Evolutionary conservation across 1,140 invertebrate species (phyloP).

Genomic region (Idris sp.): DNA sequence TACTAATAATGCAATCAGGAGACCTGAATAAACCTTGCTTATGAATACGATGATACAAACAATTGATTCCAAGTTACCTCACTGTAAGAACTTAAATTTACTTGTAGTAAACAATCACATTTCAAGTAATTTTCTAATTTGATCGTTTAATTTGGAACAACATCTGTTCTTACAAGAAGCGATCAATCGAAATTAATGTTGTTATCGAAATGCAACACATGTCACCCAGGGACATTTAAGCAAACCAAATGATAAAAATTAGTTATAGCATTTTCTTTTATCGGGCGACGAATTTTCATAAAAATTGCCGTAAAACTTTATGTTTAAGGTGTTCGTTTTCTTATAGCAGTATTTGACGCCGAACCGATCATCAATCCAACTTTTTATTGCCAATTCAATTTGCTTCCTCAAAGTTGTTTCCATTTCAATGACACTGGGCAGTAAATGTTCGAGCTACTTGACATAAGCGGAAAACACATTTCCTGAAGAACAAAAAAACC

Average conservation of each 20-base stretch:
- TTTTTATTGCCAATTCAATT: constrained; percentile 23
- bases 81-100: constrained; percentile 30
- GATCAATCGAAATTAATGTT: constrained; percentile 35
- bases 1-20: constrained; percentile 23
- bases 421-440: constrained; percentile 10
- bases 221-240: constrained; percentile 7
- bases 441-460: constrained; percentile 11
- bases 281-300: constrained; percentile 11
- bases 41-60: constrained; percentile 41
- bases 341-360: too few species aligned
- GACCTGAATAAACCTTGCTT: constrained; percentile 36
- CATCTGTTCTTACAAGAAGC: constrained; percentile 29
- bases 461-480: constrained; percentile 2
- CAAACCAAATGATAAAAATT: constrained; percentile 14
- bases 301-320: constrained; percentile 22
- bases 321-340: constrained; percentile 13
- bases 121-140: constrained; percentile 31
- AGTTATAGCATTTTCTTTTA: constrained; percentile 17
- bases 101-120: constrained; percentile 31
- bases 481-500: too few species aligned
- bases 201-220: constrained; percentile 4
- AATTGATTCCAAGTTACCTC: constrained; percentile 18
- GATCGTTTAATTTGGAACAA: constrained; percentile 31
- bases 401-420: constrained; percentile 15
- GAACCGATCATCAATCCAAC: constrained; percentile 21